Evolutionary conservation across 2,888 invertebrate genomes (phyloP), one percentile per base, ranked within the genome.

Genomic region (Drosophila bunnanda): DNA sequence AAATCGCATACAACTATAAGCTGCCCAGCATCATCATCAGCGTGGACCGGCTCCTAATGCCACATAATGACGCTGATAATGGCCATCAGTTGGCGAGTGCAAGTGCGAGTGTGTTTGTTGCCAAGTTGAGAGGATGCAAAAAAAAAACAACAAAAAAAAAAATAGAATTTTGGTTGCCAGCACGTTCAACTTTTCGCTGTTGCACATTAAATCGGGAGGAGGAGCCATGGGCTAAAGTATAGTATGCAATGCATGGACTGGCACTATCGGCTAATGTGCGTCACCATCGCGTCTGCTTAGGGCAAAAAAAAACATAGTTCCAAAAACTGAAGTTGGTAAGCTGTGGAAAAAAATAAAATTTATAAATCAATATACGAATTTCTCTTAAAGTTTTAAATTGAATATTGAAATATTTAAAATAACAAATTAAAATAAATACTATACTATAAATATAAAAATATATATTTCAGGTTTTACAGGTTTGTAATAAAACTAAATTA

Each of bases 41-140:
- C 41, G 46, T 38, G 75, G 56, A 58, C 32, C 50, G 71, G 78
- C 78, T 77, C 76, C 79, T 85, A 85, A 85, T 85, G 79, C 88
- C 88, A 80, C 85, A 88, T 85, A 87, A 87, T 86, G 88, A 86
- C 78, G 80, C 88, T 82, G 88, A 85, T 86, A 88, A 87, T 88
- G 80, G 85, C 66, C 80, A 81, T 66, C 73, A 60, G 68, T 67
- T 67, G 48, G 65, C 48, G 48, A 48, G 44, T 56, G 44, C 48
- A 52, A 58, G 59, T 17, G 22, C 43, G 43, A 53, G 30, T 50
- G 41, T 55, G 43, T 57, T 32, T 34, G 48, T 20, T 52, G 61
- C 61, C 56, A 43, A 52, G 68, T 22, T 54, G 53, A 66, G 53
- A 30, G 52, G 39, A 41, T 64, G 44, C 32, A 64, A 68, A 54